phyloP scores from a whole-genome alignment of 2,888 invertebrate genomes.

The Lepetodrilus schrolli region DNA sequence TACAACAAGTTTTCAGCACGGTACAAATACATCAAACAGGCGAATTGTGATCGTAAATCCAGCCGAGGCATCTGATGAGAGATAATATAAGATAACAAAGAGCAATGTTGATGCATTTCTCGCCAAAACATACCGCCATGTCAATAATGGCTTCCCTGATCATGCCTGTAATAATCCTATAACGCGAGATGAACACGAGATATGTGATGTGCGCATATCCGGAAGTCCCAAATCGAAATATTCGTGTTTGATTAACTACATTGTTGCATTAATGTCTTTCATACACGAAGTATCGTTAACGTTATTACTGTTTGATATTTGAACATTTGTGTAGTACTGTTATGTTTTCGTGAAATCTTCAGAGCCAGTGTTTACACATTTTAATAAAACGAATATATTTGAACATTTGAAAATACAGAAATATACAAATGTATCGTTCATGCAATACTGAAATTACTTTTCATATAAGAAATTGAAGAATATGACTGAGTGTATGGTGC shows the following conservation, averaged over 20 bases:
- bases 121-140: conserved; percentile 3
- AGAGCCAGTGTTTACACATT: no score
- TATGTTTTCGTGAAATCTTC: no score
- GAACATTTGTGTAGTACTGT: no score
- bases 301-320: no score
- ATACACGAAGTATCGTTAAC: background rate
- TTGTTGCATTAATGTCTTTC: background rate
- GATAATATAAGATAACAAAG: background rate
- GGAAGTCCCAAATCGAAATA: background rate
- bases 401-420: no score
- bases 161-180: background rate
- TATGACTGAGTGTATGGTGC: no score
- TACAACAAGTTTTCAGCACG: conserved; percentile 12
- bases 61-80: conserved; percentile 1
- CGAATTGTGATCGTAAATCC: background rate
- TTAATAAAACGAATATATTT: no score
- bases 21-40: background rate
- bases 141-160: background rate
- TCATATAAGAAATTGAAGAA: no score
- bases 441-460: no score
- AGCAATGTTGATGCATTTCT: background rate
- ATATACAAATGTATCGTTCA: no score
- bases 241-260: background rate
- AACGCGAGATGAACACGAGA: background rate
- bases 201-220: background rate